Evolutionary conservation across 2,888 invertebrate genomes (phyloP).

Genomic region (Scaptomyza caliginosa): DNA sequence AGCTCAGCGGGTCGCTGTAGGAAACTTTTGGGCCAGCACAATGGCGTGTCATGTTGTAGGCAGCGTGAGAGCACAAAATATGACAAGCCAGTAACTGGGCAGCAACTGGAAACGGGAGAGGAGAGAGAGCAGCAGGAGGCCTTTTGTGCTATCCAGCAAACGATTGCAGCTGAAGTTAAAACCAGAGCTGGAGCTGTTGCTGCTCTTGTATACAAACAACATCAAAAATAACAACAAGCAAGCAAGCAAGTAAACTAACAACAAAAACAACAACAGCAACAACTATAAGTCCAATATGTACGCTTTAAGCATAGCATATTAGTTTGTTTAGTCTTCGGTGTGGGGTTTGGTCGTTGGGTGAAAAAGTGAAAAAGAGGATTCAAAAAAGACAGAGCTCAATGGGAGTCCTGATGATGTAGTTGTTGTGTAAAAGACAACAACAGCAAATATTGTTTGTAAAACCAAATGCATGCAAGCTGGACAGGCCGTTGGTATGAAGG

Average conservation of each 20-base stretch:
- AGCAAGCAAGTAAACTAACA: constrained; percentile 42
- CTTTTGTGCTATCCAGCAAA: constrained; percentile 58
- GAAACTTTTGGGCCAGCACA: constrained; percentile 47
- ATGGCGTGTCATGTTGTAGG: constrained; percentile 65
- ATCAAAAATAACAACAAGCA: constrained; percentile 61
- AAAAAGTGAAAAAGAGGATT: constrained; percentile 75
- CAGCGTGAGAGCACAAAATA: constrained; percentile 71
- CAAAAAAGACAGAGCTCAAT: constrained; percentile 70
- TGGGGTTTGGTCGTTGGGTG: constrained; percentile 13
- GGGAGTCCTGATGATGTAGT: constrained; percentile 61
- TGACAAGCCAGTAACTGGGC: constrained; percentile 59
- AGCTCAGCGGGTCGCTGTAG: constrained; percentile 50
- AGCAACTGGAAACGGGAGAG: constrained; percentile 30
- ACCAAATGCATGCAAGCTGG: constrained; percentile 74
- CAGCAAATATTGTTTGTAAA: constrained; percentile 72
- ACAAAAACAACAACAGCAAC: constrained; percentile 59
- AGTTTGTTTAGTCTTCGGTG: constrained; percentile 66
- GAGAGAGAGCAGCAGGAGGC: constrained; percentile 61
- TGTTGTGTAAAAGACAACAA: constrained; percentile 71
- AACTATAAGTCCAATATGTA: constrained; percentile 79
- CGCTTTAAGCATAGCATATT: constrained; percentile 80
- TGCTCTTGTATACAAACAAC: constrained; percentile 51
- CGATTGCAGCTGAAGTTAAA: constrained; percentile 9
- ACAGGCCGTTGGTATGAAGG: constrained; percentile 25
- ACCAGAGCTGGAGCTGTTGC: constrained; percentile 7